A percentile compares a stretch with the other conserved stretches of the same genome.
These are phyloP conservation scores for Picus viridis DNA, from an alignment of 2,797 vertebrate genomes.

Conservation along the genomic window DNA sequence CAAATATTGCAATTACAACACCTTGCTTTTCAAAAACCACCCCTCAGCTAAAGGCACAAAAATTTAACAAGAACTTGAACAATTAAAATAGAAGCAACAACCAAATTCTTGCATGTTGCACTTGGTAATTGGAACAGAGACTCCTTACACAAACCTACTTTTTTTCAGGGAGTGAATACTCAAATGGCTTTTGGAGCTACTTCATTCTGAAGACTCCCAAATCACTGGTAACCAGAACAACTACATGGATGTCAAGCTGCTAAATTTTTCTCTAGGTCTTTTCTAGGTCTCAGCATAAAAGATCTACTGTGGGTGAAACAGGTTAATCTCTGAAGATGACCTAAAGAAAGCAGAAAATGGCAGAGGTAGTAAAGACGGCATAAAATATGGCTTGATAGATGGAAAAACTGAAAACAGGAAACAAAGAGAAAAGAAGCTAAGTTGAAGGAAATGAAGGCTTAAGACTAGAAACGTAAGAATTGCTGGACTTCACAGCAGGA, in stretches of 20 bases:
- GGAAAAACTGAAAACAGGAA: not conserved
- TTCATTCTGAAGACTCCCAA: not conserved
- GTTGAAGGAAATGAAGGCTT: not conserved
- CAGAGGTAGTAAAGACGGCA: not conserved
- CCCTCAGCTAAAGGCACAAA: not conserved
- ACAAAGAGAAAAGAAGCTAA: not conserved
- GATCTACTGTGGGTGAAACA: not conserved
- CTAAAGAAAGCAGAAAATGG: not conserved
- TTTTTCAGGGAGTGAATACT: not conserved
- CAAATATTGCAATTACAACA: constrained; percentile 24
- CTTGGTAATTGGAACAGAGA: not conserved
- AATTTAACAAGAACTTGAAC: not conserved
- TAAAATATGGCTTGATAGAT: not conserved
- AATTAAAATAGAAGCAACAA: not conserved
- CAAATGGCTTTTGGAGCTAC: not conserved
- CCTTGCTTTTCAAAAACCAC: not conserved
- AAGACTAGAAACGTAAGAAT: not conserved
- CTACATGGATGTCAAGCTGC: not conserved
- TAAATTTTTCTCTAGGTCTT: not conserved
- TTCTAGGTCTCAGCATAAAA: not conserved
- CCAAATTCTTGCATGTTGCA: not conserved
- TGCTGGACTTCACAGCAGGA: not conserved
- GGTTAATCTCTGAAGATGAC: not conserved
- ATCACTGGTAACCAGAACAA: not conserved
- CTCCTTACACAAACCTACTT: not conserved